Base-by-base conservation (phyloP, 2,113 vertebrate genomes). In the Tenrec ecaudatus region DNA sequence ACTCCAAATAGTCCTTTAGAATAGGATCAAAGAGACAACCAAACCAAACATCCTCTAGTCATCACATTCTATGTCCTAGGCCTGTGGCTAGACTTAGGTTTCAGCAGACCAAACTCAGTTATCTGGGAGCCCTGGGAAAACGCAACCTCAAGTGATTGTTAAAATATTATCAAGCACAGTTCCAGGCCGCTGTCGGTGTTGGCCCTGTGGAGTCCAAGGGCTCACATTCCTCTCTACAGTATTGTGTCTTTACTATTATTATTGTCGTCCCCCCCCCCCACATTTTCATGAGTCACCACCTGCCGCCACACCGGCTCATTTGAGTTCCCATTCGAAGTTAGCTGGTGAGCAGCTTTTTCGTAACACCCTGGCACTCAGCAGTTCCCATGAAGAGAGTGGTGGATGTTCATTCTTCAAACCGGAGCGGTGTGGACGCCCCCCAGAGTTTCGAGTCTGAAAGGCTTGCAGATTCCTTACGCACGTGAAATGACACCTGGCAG, bases 31-130 rank as follows among this genome's bases (percentile, higher is more conserved):
- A 94, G 22, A 75, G 68, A 75, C 77, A 73, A 73, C 9, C 69
- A 80, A 73, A 73, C 36, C 66, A 31, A 25, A 66, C 23, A 47
- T 78, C 47, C 60, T 66, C 62, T 29, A 76, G 8, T 15, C 83
- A 92, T 96, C 86, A 95, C 94, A 57, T 97, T 97, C 93, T 91
- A 88, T 92, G 82, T 96, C 92, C 31, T 91, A 95, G 79, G n/a
- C 75, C 66, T 87, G 64, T 66, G 76, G 40, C 83, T 94, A 89
- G 82, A 95, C 94, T 95, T 95, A 87, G 89, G 82, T 97, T 97
- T 95, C 86, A 68, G 12, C 43, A 71, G 58, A 47, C 19, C 77
- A 79, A n/a, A 27, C 9, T 88, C 53, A 57, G 43, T 73, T 73
- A 64, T 77, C 60, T 66, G n/a, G 76, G 20, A 93, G 53, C 90